phyloP scores from a whole-genome alignment of 2,888 invertebrate genomes.

The Rosalia funebris region DNA sequence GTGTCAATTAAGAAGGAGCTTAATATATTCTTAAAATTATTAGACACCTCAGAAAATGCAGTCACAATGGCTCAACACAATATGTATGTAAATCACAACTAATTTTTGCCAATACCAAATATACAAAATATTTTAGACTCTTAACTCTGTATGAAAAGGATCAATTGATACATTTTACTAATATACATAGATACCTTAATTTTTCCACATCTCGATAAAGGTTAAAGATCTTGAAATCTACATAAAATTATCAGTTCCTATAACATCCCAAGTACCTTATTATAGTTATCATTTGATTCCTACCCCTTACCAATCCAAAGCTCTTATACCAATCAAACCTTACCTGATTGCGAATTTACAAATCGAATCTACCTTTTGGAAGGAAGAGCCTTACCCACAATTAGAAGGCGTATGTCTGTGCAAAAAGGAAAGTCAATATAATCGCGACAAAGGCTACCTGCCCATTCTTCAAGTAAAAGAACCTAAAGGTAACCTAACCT shows the following conservation, averaged over 20 bases:
- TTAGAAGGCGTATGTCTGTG: background rate
- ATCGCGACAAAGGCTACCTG: background rate
- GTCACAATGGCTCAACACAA: background rate
- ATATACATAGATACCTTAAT: too few species aligned
- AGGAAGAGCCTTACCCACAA: background rate
- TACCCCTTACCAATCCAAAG: background rate
- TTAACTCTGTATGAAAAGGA: background rate
- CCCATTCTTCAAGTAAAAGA: background rate
- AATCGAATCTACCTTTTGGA: background rate
- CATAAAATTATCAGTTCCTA: background rate
- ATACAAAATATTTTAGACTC: background rate
- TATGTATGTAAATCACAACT: background rate
- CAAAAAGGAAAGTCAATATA: background rate
- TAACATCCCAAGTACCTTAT: background rate
- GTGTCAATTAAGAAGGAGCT: background rate
- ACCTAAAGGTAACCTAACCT: background rate
- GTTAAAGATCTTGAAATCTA: background rate
- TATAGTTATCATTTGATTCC: background rate
- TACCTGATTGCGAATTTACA: background rate
- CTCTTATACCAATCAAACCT: background rate
- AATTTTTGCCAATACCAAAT: background rate
- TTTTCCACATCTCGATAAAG: background rate
- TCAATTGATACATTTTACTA: background rate
- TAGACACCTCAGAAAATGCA: background rate
- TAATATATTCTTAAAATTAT: background rate